Conservation (phyloP, 2,888 invertebrate species). For the Idaea biselata region DNA sequence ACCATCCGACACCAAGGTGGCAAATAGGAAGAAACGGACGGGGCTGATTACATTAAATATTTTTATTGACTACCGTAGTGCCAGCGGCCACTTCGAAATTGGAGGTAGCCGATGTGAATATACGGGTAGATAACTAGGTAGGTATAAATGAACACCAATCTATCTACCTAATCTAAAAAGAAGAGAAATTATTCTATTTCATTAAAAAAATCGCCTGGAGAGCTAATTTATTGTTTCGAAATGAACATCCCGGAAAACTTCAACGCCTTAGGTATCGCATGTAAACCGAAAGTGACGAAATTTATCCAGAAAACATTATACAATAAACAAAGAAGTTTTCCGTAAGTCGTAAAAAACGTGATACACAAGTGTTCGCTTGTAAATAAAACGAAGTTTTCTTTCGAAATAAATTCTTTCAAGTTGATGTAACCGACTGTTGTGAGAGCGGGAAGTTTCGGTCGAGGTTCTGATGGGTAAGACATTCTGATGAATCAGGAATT, state of each 20-base stretch:
- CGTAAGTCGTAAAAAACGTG: constrained; percentile 42
- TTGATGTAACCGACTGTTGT: not conserved
- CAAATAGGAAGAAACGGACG: too few species aligned
- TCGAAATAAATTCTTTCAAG: not conserved
- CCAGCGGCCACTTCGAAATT: too few species aligned
- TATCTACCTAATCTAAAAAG: not conserved
- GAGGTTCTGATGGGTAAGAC: too few species aligned
- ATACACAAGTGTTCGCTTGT: constrained; percentile 32
- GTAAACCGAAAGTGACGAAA: constrained; percentile 35
- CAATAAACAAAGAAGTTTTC: constrained; percentile 46
- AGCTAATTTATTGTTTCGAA: not conserved
- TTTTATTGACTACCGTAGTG: too few species aligned
- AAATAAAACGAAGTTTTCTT: constrained; percentile 35
- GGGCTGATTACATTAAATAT: too few species aligned
- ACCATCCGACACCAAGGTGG: too few species aligned
- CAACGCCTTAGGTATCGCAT: constrained; percentile 32
- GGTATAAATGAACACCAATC: not conserved
- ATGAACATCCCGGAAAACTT: constrained; percentile 22
- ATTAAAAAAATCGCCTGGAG: not conserved
- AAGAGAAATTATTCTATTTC: constrained; percentile 13
- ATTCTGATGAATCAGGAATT: too few species aligned
- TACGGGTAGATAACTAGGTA: not conserved
- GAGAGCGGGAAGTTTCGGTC: too few species aligned
- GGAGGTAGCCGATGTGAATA: too few species aligned
- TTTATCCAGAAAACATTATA: constrained; percentile 36